Evolutionary conservation across 2,797 vertebrate species (phyloP).

Genomic region (Salmo trutta): DNA sequence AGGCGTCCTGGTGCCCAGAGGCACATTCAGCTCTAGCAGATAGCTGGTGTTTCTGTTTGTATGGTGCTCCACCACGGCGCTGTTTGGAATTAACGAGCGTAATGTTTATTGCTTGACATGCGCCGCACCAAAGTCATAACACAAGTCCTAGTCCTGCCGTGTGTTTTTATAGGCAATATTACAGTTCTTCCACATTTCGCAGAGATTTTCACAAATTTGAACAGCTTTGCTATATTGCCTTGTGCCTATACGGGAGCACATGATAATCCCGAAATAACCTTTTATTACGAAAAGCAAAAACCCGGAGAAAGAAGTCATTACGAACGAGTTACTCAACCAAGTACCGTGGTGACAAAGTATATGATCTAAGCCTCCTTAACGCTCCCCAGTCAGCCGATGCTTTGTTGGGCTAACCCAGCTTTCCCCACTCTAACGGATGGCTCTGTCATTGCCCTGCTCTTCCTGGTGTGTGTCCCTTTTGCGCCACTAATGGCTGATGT

Average conservation of each 20-base stretch:
- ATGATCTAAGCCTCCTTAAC: not conserved
- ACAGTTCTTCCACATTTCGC: conserved; percentile 48
- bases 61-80: conserved; percentile 12
- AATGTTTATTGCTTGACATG: conserved; percentile 32
- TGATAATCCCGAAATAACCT: conserved; percentile 31
- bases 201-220: conserved; percentile 29
- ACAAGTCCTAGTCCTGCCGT: conserved; percentile 39
- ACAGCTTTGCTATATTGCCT: conserved; percentile 32
- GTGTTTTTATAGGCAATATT: conserved; percentile 41
- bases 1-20: not conserved
- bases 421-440: conserved; percentile 27
- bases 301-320: conserved; percentile 36
- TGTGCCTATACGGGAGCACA: conserved; percentile 24
- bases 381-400: conserved; percentile 6
- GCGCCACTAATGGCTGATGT: not conserved
- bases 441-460: conserved; percentile 5
- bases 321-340: conserved; percentile 25
- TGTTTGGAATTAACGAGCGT: conserved; percentile 35
- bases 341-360: conserved; percentile 8
- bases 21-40: not conserved
- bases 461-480: conserved; percentile 18
- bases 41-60: conserved; percentile 21
- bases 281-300: not conserved
- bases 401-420: conserved; percentile 10
- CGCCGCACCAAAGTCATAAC: conserved; percentile 25